Evolutionary conservation across 2,888 invertebrate genomes (phyloP), one percentile per base, ranked within the genome.

Genomic region (Schrankia costaestrigalis): DNA sequence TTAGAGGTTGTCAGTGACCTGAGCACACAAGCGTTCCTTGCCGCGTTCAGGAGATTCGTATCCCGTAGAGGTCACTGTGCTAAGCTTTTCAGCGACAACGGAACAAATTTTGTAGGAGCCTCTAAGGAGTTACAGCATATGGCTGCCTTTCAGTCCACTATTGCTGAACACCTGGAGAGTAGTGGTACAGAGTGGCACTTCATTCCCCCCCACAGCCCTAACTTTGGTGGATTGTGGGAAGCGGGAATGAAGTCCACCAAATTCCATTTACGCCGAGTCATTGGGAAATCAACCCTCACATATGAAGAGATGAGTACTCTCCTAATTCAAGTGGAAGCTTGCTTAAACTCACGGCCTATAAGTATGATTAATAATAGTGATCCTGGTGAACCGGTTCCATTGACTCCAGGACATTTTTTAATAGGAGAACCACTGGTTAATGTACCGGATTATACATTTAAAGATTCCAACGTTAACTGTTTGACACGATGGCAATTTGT

Each of bases 381-480:
- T 11, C 27, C 41, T 2, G 35, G 45, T 6, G 27, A 11, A 8
- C 3, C 26, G 2, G 2, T 12, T 4, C 43, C 49, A 3, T 27
- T 58, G 1, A 61, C 60, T 4, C 57, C 60, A 2, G 57, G 55
- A 6, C 51, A 61, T 32, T 58, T 58, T 33, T 25, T 58, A 4
- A 35, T 56, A 1, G 52, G 52, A 0, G 56, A 56, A 33, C 19
- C 45, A 6, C 37, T 41, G 2, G 22, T 51, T n/a, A 21, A 3
- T 3, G 5, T 8, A 21, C 21, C 21, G 6, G 21, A 21, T 21
- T 11, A 11, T 25, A n/a, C 24, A 14, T 21, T 0, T 9, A 8
- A 5, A 25, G 10, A 8, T 9, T 0, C 11, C 4, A 23, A 8
- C 3, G n/a, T 23, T 2, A 23, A n/a, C 7, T 23, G 10, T 8